Percentiles rank a stretch among this genome's conserved stretches.
phyloP scores from a whole-genome alignment of 2,888 invertebrate species.

The Aphodius sticticus region DNA sequence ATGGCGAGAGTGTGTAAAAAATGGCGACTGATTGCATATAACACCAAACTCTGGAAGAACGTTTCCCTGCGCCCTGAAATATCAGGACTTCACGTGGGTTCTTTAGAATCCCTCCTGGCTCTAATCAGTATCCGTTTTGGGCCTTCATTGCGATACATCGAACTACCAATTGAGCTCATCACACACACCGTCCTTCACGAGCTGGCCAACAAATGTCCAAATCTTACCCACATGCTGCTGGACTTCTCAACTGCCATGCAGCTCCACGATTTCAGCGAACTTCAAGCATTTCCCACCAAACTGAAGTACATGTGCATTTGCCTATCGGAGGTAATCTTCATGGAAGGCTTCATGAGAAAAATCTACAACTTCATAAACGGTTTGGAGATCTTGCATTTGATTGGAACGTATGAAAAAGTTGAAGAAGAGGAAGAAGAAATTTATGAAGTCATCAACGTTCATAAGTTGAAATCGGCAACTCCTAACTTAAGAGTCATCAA shows the following conservation, averaged over 20 bases:
- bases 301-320: conserved; percentile 87
- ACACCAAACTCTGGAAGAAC: conserved; percentile 93
- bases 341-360: conserved; percentile 99
- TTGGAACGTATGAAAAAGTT: conserved; percentile 97
- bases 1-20: conserved; percentile 94
- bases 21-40: conserved; percentile 96
- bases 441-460: conserved; percentile 98
- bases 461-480: conserved; percentile 96
- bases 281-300: conserved; percentile 98
- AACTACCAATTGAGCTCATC: conserved; percentile 94
- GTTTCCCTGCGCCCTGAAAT: conserved; percentile 97
- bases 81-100: conserved; percentile 91
- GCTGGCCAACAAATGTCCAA: conserved; percentile 94
- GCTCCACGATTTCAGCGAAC: conserved; percentile 98
- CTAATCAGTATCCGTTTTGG: conserved; percentile 90
- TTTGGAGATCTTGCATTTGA: conserved; percentile 93
- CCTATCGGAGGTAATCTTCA: conserved; percentile 98
- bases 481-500: conserved; percentile 98
- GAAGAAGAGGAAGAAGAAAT: conserved; percentile 99
- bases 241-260: conserved; percentile 99
- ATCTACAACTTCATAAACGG: conserved; percentile 99
- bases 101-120: conserved; percentile 85
- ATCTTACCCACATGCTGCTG: conserved; percentile 93
- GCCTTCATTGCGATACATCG: conserved; percentile 87
- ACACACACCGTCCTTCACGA: conserved; percentile 97